phyloP scores from a whole-genome alignment of 2,888 invertebrate species.

The Plagiodera versicolora region DNA sequence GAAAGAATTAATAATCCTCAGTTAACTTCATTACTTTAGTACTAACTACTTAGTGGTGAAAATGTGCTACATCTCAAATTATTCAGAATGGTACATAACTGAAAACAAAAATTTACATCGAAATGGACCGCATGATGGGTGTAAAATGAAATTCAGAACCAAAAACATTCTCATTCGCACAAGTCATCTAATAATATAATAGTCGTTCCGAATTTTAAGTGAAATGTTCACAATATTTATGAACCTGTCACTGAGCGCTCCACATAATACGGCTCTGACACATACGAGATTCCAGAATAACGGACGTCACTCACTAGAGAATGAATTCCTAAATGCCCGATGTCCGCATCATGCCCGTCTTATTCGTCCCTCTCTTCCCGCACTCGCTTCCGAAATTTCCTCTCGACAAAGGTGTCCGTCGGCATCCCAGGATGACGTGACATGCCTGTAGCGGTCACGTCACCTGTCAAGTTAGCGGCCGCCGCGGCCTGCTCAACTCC shows the following conservation, averaged over 20 bases:
- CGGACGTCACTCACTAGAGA: slow-evolving; percentile 28
- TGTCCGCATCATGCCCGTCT: slow-evolving; percentile 13
- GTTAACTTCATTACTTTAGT: too few species aligned
- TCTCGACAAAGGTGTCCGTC: slow-evolving; percentile 48
- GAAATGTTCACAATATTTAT: slow-evolving; percentile 12
- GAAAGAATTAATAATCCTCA: too few species aligned
- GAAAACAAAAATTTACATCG: too few species aligned
- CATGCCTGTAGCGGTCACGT: slow-evolving; percentile 49
- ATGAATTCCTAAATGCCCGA: slow-evolving; percentile 4
- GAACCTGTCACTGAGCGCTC: slow-evolving; percentile 19
- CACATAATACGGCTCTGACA: slow-evolving; percentile 25
- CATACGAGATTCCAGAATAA: slow-evolving; percentile 27
- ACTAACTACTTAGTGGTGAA: too few species aligned
- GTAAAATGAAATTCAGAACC: background rate
- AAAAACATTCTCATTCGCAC: background rate
- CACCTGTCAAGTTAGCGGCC: slow-evolving; percentile 50
- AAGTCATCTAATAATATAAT: background rate
- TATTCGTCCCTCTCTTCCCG: slow-evolving; percentile 12
- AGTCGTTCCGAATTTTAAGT: background rate
- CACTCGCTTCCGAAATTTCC: slow-evolving; percentile 21
- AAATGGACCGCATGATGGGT: too few species aligned
- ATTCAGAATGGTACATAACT: too few species aligned
- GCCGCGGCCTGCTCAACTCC: slow-evolving; percentile 3
- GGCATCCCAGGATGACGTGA: slow-evolving; percentile 48
- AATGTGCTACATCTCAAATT: too few species aligned